Evolutionary conservation across 2,113 vertebrate species (phyloP), one percentile per base, ranked within the genome.

Genomic region (Psophia crepitans): DNA sequence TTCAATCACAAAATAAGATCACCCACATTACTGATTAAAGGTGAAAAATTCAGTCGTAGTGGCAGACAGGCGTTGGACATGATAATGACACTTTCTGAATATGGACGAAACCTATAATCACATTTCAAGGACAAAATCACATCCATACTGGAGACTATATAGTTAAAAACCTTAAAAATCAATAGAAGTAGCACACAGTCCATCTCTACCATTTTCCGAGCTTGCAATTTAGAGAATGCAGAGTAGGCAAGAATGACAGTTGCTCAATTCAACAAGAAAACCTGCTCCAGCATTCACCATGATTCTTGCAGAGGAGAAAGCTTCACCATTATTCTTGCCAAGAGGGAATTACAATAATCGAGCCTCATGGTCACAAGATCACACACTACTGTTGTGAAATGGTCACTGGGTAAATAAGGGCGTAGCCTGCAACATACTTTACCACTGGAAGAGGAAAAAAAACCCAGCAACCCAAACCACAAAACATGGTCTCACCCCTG

Each of bases 381-480:
- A 83, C 79, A 84, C 33, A 15, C 23, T 19, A 12, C 61, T 82
- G 63, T 60, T 93, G 81, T 58, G 92, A 85, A 96, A 91, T 39
- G 93, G 94, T 84, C 94, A 79, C 43, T 63, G 73, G 66, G 37
- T 95, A 96, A 93, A 88, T 69, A 89, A 84, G 68, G 90, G 86
- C 82, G 90, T 86, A 77, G 79, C 56, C 54, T 87, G 48, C 33
- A 71, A 89, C 21, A 37, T 2, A 49, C 37, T 57, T 92, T 90
- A 86, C 21, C 35, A 46, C 30, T 33, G 32, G 26, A 32, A 8
- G 14, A 24, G 8, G 6, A 27, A 24, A 22, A 33, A 13, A 60
- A 12, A 43, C 12, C 43, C 43, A 43, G 16, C 10, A 41, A 43
- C 14, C 43, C 43, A 43, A 43, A 43, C 43, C 3, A 5, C 33